These are phyloP conservation scores for Coleophora deauratella DNA, from an alignment of 2,888 invertebrate species.

Conservation along the genomic window DNA sequence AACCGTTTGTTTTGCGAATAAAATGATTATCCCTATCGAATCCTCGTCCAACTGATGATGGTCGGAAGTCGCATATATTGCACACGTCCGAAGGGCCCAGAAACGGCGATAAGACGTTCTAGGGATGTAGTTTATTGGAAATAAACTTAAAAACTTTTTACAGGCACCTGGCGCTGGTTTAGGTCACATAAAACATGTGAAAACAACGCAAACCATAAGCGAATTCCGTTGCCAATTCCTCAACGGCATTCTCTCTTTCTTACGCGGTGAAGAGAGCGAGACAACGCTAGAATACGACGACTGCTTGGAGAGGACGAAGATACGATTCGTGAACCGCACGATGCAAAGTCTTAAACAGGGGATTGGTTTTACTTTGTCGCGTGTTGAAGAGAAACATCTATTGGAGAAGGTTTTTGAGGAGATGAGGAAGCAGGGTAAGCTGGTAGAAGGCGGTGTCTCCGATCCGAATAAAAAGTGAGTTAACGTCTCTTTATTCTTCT, in stretches of 20 bases:
- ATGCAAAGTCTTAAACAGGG: background rate
- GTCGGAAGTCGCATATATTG: too few species aligned
- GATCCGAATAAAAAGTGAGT: background rate
- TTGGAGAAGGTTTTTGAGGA: background rate
- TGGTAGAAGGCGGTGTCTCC: background rate
- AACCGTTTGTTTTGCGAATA: too few species aligned
- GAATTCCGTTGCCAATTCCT: constrained; percentile 11
- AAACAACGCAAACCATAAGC: background rate
- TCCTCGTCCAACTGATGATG: too few species aligned
- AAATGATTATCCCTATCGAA: too few species aligned
- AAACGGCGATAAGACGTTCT: too few species aligned
- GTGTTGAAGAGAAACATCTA: background rate
- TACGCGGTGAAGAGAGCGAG: background rate
- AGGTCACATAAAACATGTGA: constrained; percentile 14
- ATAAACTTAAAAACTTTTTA: too few species aligned
- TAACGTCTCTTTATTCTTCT: background rate
- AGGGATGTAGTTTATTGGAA: too few species aligned
- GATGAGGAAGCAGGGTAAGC: background rate
- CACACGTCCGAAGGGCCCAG: too few species aligned
- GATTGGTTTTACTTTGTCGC: background rate
- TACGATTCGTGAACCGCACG: background rate
- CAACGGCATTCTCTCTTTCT: constrained; percentile 2
- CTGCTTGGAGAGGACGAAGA: background rate
- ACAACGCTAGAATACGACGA: background rate
- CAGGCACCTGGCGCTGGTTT: constrained; percentile 17